A percentile compares a stretch with the other conserved stretches of the same genome.
phyloP scores from a whole-genome alignment of 2,797 vertebrate genomes.

The Myiotriccus ornatus region DNA sequence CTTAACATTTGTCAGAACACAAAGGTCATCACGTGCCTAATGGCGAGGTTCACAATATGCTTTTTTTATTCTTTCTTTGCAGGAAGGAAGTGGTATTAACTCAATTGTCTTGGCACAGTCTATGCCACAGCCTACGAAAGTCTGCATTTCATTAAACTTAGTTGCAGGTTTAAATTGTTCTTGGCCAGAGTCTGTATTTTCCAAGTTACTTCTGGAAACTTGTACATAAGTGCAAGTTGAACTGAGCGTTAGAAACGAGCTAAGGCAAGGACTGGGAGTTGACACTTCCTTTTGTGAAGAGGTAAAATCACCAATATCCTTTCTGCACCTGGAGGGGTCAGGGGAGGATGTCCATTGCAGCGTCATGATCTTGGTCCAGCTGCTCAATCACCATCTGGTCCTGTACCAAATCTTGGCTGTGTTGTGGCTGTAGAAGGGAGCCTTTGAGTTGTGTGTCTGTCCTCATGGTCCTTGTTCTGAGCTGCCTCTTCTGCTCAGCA shows the following conservation, averaged over 20 bases:
- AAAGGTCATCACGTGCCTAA: conserved; percentile 36
- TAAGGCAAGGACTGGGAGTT: not conserved
- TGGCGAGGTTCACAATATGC: conserved; percentile 8
- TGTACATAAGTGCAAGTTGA: not conserved
- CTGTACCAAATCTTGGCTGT: not conserved
- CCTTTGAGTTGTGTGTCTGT: not conserved
- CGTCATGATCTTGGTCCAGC: not conserved
- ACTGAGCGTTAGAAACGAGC: not conserved
- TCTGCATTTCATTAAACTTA: conserved; percentile 49
- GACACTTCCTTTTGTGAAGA: not conserved
- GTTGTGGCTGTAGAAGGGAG: not conserved
- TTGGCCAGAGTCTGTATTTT: conserved; percentile 30
- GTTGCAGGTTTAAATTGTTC: conserved; percentile 55
- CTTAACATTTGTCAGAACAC: conserved; percentile 23
- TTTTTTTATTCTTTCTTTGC: conserved; percentile 11
- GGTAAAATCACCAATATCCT: not conserved
- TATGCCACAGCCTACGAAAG: conserved; percentile 18
- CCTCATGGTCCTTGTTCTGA: not conserved
- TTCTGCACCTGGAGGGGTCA: not conserved
- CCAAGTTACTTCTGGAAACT: conserved; percentile 30
- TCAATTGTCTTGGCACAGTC: conserved; percentile 37
- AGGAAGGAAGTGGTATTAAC: conserved; percentile 59
- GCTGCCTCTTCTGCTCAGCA: not conserved
- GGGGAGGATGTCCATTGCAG: not conserved
- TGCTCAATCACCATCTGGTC: not conserved